Evolutionary conservation across 2,113 vertebrate genomes (phyloP), one percentile per base, ranked within the genome.

Genomic region (Rutilus rutilus): DNA sequence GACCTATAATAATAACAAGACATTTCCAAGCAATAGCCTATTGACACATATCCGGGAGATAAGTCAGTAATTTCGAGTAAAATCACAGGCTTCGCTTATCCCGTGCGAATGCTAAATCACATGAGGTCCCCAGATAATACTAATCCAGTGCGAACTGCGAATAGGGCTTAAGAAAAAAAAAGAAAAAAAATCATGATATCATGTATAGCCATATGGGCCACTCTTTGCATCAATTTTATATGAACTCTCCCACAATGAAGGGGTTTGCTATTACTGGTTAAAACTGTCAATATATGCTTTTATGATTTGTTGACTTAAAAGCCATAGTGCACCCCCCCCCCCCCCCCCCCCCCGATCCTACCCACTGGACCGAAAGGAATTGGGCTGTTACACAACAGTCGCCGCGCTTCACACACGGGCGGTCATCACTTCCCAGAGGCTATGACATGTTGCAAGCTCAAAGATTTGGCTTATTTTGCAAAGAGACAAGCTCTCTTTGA

Each of bases 371-470:
- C 17, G 11, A 64, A 76, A 42, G 39, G 50, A 81, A 81, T n/a
- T 19, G 62, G 12, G n/a, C 12, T 78, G 65, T 86, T 81, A 81
- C 50, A 86, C 67, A 89, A 82, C 42, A 45, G 39, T 33, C 52
- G 71, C 42, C n/a, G 25, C 6, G 47, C 33, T 45, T 78, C 21
- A 57, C 45, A 65, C 14, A 15, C 15, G 4, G 54, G 21, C 52
- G 45, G 62, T 69, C 42, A 36, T 83, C 14, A 12, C 47, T 83
- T 36, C 50, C 82, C 67, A 83, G 12, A 73, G 67, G 82, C 67
- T 39, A 73, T 11, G 50, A 74, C 30, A 83, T 83, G 30, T 59
- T 74, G 33, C 50, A 73, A 36, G 33, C 67, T 42, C 8, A 83
- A 83, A 69, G 21, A 12, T 83, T 42, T 83, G 67, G 12, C 33